Evolutionary conservation across 2,888 invertebrate species (phyloP).

Genomic region (Scaptomyza tumidula): DNA sequence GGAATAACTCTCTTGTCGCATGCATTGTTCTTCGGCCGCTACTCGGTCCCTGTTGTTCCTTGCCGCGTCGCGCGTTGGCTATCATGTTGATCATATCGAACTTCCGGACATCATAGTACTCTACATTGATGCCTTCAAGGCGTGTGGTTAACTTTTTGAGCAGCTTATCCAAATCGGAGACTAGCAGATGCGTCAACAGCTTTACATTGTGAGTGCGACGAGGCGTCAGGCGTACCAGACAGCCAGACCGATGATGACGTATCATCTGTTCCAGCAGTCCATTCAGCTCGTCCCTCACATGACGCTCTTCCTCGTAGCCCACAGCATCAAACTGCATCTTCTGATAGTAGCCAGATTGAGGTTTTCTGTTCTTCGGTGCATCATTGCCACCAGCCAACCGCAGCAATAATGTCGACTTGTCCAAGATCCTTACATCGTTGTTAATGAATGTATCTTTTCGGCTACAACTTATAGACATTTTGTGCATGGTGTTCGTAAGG

Average conservation of each 20-base stretch:
- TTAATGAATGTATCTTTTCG: constrained; percentile 23
- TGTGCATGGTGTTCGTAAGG: constrained; percentile 50
- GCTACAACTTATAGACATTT: constrained; percentile 1
- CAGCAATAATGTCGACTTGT: constrained; percentile 49
- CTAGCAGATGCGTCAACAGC: constrained; percentile 65
- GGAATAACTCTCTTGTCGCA: constrained; percentile 63
- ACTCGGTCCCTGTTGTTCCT: neutral
- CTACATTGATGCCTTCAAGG: constrained; percentile 56
- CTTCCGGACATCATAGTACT: constrained; percentile 74
- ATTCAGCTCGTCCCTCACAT: constrained; percentile 49
- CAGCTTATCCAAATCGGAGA: constrained; percentile 67
- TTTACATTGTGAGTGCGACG: constrained; percentile 54
- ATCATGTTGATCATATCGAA: constrained; percentile 76
- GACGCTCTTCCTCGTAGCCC: constrained; percentile 65
- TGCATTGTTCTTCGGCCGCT: constrained; percentile 34
- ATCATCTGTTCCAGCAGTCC: constrained; percentile 58
- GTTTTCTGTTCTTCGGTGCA: neutral
- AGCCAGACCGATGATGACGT: constrained; percentile 46
- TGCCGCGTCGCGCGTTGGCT: constrained; percentile 10
- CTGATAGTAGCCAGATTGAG: constrained; percentile 39
- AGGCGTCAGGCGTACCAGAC: constrained; percentile 60
- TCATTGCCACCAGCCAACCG: constrained; percentile 16
- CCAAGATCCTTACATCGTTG: constrained; percentile 52
- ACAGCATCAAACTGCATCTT: constrained; percentile 71
- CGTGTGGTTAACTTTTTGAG: constrained; percentile 43